These are phyloP conservation scores for Stichopus chloronotus DNA, from an alignment of 35 echinoderm and acorn worm species.

Conservation along the genomic window DNA sequence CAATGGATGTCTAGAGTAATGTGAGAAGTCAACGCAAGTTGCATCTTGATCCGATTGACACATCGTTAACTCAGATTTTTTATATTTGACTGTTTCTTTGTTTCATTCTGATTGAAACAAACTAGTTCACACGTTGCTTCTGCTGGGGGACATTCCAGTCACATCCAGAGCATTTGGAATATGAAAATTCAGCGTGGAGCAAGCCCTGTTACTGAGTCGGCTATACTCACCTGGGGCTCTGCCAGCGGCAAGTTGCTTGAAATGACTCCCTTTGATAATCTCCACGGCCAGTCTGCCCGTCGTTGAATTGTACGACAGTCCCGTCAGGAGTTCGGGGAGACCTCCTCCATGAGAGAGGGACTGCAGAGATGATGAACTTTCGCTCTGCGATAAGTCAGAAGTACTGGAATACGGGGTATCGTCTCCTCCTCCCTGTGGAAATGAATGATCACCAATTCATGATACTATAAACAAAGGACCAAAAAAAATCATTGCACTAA, in stretches of 20 bases:
- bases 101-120: no score
- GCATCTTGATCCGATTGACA: no score
- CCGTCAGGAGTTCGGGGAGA: constrained; percentile 83
- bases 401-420: constrained; percentile 85
- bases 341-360: constrained; percentile 87
- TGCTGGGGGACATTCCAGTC: no score
- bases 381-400: constrained; percentile 81
- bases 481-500: not conserved
- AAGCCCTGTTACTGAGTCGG: not conserved
- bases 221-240: constrained; percentile 81
- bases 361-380: constrained; percentile 78
- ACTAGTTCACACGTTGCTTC: no score
- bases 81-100: no score
- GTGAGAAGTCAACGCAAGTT: no score
- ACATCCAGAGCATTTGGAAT: no score
- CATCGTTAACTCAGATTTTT: no score
- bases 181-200: no score
- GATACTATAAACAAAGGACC: no score
- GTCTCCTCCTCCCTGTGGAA: constrained; percentile 49
- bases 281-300: constrained; percentile 89
- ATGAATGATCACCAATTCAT: not conserved
- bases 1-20: no score
- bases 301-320: constrained; percentile 94
- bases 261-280: constrained; percentile 98
- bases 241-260: constrained; percentile 89